phyloP scores from a whole-genome alignment of 64 coral and sea anemone species.

The Astreopora myriophthalma region DNA sequence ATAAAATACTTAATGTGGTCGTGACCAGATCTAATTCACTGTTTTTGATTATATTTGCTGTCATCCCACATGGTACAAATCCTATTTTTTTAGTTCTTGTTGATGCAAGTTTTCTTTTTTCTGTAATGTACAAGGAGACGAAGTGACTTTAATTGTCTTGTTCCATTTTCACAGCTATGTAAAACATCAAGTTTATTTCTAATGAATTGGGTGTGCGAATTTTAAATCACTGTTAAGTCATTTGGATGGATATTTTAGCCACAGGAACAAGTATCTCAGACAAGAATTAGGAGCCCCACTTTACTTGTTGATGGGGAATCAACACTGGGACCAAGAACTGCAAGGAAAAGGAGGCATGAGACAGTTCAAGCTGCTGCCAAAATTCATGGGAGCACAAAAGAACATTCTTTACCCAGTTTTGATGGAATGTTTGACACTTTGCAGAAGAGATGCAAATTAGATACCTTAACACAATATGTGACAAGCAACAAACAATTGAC shows the following conservation, averaged over 20 bases:
- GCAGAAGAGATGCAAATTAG: constrained; percentile 74
- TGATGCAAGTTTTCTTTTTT: not conserved
- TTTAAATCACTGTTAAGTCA: too few relatives aligned
- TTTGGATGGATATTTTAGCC: constrained; percentile 9
- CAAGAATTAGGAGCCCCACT: constrained; percentile 23
- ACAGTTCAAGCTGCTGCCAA: constrained; percentile 55
- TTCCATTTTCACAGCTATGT: not conserved
- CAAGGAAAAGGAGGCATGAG: constrained; percentile 60
- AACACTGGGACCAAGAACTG: constrained; percentile 56
- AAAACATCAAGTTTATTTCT: not conserved
- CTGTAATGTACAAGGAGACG: not conserved
- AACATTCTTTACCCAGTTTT: constrained; percentile 12
- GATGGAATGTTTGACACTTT: constrained; percentile 82
- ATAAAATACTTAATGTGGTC: too few relatives aligned
- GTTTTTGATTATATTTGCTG: not conserved
- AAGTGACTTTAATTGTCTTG: not conserved
- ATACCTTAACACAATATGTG: constrained; percentile 72
- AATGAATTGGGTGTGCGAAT: not conserved
- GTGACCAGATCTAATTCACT: not conserved
- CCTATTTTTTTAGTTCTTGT: not conserved
- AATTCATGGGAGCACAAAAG: constrained; percentile 61
- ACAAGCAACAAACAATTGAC: constrained; percentile 12
- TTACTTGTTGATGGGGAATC: constrained; percentile 50
- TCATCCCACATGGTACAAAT: not conserved
- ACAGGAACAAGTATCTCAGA: constrained; percentile 25